These are phyloP conservation scores for Sebastes taczanowskii DNA, from an alignment of 2,797 vertebrate species.

Conservation along the genomic window DNA sequence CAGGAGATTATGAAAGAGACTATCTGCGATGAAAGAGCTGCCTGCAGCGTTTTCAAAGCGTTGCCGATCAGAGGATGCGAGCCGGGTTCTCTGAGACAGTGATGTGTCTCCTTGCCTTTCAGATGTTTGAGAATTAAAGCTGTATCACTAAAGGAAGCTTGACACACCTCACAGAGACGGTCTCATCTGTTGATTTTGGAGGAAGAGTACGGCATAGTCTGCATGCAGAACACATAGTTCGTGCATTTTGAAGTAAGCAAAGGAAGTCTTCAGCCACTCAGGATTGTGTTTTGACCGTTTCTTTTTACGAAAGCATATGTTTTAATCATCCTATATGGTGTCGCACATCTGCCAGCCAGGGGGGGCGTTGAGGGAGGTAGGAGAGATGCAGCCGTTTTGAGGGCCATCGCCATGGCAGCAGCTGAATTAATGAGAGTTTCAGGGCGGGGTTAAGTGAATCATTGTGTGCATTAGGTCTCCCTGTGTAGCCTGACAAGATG, in stretches of 20 bases:
- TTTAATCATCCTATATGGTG: slow-evolving; percentile 1
- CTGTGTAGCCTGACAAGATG: slow-evolving; percentile 22
- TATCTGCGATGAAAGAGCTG: slow-evolving; percentile 44
- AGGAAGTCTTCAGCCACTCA: neutral
- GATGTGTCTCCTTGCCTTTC: slow-evolving; percentile 23
- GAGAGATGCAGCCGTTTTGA: slow-evolving; percentile 55
- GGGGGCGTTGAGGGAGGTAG: slow-evolving; percentile 16
- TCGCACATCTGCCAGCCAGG: neutral
- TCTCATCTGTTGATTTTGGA: slow-evolving; percentile 56
- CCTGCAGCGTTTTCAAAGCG: slow-evolving; percentile 60
- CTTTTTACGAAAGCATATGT: neutral
- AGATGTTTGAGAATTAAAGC: slow-evolving; percentile 43
- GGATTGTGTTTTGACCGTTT: neutral
- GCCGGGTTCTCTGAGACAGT: slow-evolving; percentile 30
- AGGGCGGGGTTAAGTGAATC: slow-evolving; percentile 70
- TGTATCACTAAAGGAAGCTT: neutral
- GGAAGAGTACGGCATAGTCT: neutral
- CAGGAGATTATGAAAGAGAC: slow-evolving; percentile 61
- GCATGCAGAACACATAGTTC: neutral
- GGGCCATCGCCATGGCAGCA: slow-evolving; percentile 75
- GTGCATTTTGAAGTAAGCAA: neutral
- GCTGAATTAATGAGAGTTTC: slow-evolving; percentile 68
- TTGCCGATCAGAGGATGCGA: slow-evolving; percentile 10
- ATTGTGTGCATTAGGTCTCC: slow-evolving; percentile 54
- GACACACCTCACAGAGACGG: neutral